A percentile compares a stretch with the other conserved stretches of the same genome.
Conservation (phyloP, 2,797 vertebrate genomes). For the Rhinophrynus dorsalis region DNA sequence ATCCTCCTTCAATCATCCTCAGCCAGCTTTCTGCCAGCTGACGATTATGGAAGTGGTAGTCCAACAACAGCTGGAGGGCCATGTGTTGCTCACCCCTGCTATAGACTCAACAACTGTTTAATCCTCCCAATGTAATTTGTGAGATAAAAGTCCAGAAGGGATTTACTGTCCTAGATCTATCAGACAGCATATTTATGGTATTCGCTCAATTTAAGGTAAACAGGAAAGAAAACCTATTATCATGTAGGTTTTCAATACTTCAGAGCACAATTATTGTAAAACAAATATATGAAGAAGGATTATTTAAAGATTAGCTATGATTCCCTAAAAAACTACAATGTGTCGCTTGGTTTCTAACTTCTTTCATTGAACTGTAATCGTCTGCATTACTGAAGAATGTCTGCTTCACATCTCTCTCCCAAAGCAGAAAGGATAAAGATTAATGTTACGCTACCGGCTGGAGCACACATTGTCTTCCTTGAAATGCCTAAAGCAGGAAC, state of each 20-base stretch:
- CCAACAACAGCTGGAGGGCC: no score
- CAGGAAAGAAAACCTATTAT: conserved; percentile 38
- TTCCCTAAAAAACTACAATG: background rate
- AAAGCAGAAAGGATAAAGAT: conserved; percentile 27
- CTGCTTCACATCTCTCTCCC: conserved; percentile 26
- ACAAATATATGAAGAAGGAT: background rate
- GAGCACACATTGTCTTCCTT: conserved; percentile 36
- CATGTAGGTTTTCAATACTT: background rate
- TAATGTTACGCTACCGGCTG: conserved; percentile 40
- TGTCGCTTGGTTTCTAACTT: conserved; percentile 14
- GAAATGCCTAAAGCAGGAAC: conserved; percentile 27
- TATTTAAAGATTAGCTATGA: conserved; percentile 22
- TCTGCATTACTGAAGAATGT: conserved; percentile 22
- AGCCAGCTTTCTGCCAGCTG: no score
- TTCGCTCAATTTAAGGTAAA: conserved; percentile 49
- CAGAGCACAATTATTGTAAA: conserved; percentile 19
- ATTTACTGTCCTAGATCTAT: conserved; percentile 74
- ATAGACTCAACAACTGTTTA: conserved; percentile 73
- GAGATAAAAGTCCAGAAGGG: conserved; percentile 76
- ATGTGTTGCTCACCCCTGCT: no score
- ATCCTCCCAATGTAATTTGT: conserved; percentile 71
- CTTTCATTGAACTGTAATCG: conserved; percentile 37
- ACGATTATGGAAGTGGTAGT: no score
- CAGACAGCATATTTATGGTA: conserved; percentile 74
- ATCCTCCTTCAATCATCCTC: no score